A percentile compares a stretch with the other conserved stretches of the same genome.
phyloP scores from a whole-genome alignment of 2,113 vertebrate genomes.

The Solenodon paradoxus region DNA sequence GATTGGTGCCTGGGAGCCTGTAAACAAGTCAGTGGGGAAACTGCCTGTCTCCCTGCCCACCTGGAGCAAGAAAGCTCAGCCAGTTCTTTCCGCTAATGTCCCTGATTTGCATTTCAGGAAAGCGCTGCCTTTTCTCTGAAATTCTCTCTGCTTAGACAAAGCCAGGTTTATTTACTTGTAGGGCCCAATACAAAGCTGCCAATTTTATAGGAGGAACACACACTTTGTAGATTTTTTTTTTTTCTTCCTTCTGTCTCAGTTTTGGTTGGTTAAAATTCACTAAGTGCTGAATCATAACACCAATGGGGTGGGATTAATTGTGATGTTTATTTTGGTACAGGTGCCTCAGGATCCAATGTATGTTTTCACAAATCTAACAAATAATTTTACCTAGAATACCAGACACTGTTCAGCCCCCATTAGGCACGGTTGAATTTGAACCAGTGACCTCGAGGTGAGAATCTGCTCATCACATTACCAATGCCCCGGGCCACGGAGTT shows the following conservation, averaged over 20 bases:
- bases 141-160: conserved; percentile 43
- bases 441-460: conserved; percentile 74
- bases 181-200: background rate
- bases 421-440: conserved; percentile 71
- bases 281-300: conserved; percentile 31
- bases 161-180: background rate
- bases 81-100: background rate
- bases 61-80: background rate
- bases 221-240: background rate
- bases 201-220: background rate
- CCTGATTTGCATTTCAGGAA: background rate
- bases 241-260: background rate
- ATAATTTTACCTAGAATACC: conserved; percentile 59
- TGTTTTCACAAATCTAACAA: conserved; percentile 62
- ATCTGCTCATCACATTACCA: conserved; percentile 45
- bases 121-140: background rate
- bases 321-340: conserved; percentile 62
- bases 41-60: background rate
- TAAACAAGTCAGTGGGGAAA: background rate
- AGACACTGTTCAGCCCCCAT: conserved; percentile 23
- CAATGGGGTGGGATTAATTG: conserved; percentile 45
- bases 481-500: conserved; percentile 43
- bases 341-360: conserved; percentile 29
- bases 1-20: background rate
- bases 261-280: conserved; percentile 48